Base-by-base conservation (phyloP, 2,113 vertebrate genomes). In the Centropus bengalensis region DNA sequence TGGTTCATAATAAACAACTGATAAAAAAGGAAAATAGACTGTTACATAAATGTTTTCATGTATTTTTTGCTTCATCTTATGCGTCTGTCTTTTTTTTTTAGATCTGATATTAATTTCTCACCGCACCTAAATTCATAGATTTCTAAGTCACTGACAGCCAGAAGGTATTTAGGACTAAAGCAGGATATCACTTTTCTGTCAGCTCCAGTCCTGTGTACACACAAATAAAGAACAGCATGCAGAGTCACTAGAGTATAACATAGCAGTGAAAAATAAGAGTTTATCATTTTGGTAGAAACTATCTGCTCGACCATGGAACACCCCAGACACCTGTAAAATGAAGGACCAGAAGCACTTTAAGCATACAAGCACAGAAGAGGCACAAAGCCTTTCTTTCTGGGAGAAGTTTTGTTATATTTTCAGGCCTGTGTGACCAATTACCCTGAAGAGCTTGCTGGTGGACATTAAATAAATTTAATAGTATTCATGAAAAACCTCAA, bases 381-480 rank as follows among this genome's bases (percentile, higher is more conserved):
- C n/a, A 92, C 30, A 62, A 21, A 42, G 19, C 1, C n/a, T 69
- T 79, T 52, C 22, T 40, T 88, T 77, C 47, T 36, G 10, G 10
- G 11, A 49, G 56, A 75, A 64, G 14, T 90, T 90, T 8, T 63
- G 32, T 93, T 78, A 20, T 32, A 88, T 70, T 77, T 77, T 91
- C 75, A 80, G 54, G 67, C 38, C 33, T 2, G 2, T 42, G 60
- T 36, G 82, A 74, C 64, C 64, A 90, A 13, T 78, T 63, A 76
- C 59, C 19, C 79, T 30, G 20, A 94, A 86, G 28, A 82, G 33
- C 19, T 49, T 32, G 52, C 51, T 42, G 69, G 63, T 9, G 5
- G 9, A 58, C 64, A 19, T 45, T 86, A 70, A 85, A 95, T 67
- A 94, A 95, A 96, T 86, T 78, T 60, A 71, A 78, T 36, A 75